phyloP scores from a whole-genome alignment of 2,797 vertebrate species.

The Pyrocephalus nanus region DNA sequence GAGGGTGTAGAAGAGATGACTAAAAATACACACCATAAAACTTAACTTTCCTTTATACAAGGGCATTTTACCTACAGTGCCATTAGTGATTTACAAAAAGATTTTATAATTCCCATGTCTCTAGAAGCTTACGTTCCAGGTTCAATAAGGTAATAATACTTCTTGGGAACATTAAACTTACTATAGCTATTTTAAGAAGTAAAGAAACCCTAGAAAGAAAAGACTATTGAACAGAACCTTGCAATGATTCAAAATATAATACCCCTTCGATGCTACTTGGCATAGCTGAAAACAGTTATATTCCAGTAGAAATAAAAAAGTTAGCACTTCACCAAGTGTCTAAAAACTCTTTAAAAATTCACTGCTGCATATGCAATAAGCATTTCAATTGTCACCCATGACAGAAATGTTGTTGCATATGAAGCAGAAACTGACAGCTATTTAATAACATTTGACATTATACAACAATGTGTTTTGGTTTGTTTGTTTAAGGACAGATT shows the following conservation, averaged over 20 bases:
- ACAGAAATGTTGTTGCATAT: background rate
- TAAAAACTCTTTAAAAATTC: conserved; percentile 9
- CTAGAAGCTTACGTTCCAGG: background rate
- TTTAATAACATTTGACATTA: background rate
- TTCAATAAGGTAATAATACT: conserved; percentile 21
- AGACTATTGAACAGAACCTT: background rate
- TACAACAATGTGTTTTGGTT: background rate
- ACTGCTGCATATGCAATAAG: background rate
- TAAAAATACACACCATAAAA: background rate
- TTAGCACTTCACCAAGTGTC: background rate
- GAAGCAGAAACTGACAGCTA: background rate
- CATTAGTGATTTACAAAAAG: background rate
- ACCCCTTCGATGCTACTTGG: background rate
- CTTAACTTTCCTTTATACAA: background rate
- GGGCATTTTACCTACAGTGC: background rate
- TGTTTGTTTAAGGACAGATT: conserved; percentile 6
- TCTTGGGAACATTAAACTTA: background rate
- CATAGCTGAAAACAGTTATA: background rate
- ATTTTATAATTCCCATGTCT: background rate
- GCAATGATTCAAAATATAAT: background rate
- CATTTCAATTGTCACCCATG: background rate
- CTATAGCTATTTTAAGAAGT: conserved; percentile 6
- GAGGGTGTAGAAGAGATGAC: background rate
- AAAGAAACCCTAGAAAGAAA: conserved; percentile 16
- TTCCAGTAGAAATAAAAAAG: conserved; percentile 7